These are phyloP conservation scores for Micoletzkya japonica DNA, from an alignment of 2,888 invertebrate species.

Conservation along the genomic window DNA sequence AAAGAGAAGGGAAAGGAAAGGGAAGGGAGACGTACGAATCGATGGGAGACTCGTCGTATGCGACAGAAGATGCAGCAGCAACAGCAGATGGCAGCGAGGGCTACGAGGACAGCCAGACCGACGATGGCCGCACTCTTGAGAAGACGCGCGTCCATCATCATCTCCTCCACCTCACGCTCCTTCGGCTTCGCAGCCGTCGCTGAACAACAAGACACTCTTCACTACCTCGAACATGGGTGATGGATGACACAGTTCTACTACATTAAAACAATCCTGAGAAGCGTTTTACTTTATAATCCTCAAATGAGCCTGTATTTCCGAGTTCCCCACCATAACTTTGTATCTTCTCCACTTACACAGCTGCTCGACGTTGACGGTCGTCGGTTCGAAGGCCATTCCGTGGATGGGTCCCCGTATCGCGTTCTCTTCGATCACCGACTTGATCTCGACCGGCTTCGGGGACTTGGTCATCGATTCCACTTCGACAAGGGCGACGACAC, in stretches of 20 bases:
- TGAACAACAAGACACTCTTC: no score
- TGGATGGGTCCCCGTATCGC: constrained; percentile 45
- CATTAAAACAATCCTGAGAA: no score
- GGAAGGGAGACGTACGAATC: constrained; percentile 36
- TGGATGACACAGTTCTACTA: no score
- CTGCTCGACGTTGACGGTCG: constrained; percentile 44
- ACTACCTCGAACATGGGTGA: no score
- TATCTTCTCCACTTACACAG: constrained; percentile 42
- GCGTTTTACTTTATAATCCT: no score
- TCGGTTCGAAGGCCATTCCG: constrained; percentile 44
- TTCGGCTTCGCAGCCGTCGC: background rate
- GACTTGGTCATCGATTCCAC: constrained; percentile 29
- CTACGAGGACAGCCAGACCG: constrained; percentile 29
- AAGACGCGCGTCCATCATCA: background rate
- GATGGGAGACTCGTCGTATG: constrained; percentile 32
- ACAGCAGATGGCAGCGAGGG: constrained; percentile 32
- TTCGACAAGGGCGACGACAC: constrained; percentile 28
- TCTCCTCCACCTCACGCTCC: constrained; percentile 3
- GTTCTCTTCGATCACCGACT: constrained; percentile 45
- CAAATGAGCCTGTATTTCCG: no score
- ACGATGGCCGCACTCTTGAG: constrained; percentile 13
- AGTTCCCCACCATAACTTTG: no score
- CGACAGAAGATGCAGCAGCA: constrained; percentile 39
- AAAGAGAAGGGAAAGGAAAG: background rate
- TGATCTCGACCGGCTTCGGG: constrained; percentile 44